Percentiles rank a stretch among this genome's conserved stretches.
These are phyloP conservation scores for Alethe castanea DNA, from an alignment of 2,113 vertebrate species.

Conservation along the genomic window DNA sequence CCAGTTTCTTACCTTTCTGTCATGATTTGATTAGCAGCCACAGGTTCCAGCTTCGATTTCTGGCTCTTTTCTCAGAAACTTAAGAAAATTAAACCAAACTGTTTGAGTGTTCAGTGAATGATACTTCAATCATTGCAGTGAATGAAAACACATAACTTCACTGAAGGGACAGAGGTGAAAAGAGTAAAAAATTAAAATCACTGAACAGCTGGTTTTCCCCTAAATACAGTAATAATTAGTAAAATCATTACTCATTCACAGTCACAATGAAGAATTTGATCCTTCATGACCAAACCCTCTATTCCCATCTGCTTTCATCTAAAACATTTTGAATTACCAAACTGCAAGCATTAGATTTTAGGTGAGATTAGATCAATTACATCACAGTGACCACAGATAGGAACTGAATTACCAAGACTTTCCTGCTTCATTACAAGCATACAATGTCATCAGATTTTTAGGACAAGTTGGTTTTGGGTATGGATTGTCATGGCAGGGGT, in stretches of 20 bases:
- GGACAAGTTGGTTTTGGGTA: background rate
- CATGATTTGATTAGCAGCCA: background rate
- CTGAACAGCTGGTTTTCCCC: background rate
- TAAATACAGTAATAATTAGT: background rate
- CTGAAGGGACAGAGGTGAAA: background rate
- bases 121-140: background rate
- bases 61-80: background rate
- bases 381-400: background rate
- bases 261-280: background rate
- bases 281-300: background rate
- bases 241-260: background rate
- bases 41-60: background rate
- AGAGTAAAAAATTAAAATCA: background rate
- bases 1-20: background rate
- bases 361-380: background rate
- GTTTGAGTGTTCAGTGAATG: background rate
- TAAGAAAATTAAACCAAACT: background rate
- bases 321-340: background rate
- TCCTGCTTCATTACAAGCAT: background rate
- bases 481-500: rapidly evolving
- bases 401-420: background rate
- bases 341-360: background rate
- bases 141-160: background rate
- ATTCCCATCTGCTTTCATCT: background rate
- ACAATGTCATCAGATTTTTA: background rate